Percentiles rank a stretch among this genome's conserved stretches.
These are phyloP conservation scores for Sinotaia quadrata DNA, from an alignment of 2,888 invertebrate genomes.

Conservation along the genomic window DNA sequence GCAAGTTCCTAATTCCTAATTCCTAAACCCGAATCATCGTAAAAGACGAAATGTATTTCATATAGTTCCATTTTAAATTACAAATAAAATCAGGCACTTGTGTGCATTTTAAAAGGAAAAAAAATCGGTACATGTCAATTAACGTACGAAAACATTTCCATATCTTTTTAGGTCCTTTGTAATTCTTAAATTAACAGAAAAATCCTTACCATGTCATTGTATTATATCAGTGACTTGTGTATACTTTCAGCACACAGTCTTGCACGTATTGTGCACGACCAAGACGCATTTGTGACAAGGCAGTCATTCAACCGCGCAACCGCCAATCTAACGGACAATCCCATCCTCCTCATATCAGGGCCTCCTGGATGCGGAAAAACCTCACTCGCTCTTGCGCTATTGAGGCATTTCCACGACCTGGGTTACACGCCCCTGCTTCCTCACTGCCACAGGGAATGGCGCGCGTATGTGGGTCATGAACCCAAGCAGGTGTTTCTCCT, in stretches of 20 bases:
- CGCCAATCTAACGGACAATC: neutral
- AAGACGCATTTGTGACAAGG: neutral
- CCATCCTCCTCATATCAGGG: constrained; percentile 11
- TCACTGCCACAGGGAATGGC: constrained; percentile 10
- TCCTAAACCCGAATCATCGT: no score
- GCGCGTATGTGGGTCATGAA: neutral
- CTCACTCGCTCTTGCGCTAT: constrained; percentile 4
- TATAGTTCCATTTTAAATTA: no score
- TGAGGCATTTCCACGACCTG: neutral
- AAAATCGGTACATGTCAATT: no score
- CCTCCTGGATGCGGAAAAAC: constrained; percentile 23
- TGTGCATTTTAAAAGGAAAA: no score
- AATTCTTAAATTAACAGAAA: no score
- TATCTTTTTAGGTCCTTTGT: no score
- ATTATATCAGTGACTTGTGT: no score
- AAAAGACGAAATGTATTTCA: no score
- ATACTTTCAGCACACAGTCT: neutral
- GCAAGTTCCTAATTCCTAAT: no score
- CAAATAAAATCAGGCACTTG: no score
- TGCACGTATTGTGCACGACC: neutral
- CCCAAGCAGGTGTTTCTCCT: constrained; percentile 15
- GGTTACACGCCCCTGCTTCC: constrained; percentile 7
- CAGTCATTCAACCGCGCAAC: neutral
- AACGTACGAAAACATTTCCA: no score
- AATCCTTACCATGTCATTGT: no score